Base-by-base conservation (phyloP, 2,113 vertebrate species). In the Cebus imitator region DNA sequence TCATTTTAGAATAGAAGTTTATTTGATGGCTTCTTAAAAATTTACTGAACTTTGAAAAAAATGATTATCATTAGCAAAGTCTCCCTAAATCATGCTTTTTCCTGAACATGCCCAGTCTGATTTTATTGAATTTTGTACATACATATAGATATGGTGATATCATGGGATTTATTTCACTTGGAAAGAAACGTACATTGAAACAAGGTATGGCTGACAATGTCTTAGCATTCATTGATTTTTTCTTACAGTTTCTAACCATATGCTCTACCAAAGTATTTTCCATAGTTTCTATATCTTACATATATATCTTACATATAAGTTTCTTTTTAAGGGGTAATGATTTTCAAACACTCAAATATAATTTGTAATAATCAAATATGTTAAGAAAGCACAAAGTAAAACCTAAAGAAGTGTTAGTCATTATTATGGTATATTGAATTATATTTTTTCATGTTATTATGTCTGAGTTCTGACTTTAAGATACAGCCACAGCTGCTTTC, bases 201-300 rank as follows among this genome's bases (percentile, higher is more conserved):
- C 48, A 68, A 85, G 10, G 27, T 50, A 64, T 76, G 6, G 21
- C 11, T 95, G 45, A 68, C 32, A 78, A 66, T 72, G 25, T 61
- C 35, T 87, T 93, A 91, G 5, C 43, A 50, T 43, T 64, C 55
- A 75, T 50, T 43, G 48, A 61, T 78, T 50, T 50, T 52, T 75
- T 92, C 40, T 78, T n/a, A 70, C 0, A 48, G 23, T 93, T 93
- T 85, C 45, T 92, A 94, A 97, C 58, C 68, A 89, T 37, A 96
- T 92, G 18, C 58, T 97, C 79, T 45, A 75, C 55, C 43, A 76
- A 91, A 86, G 45, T 85, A 82, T 37, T 58, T 76, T 82, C n/a
- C 40, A 50, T 5, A 50, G 27, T 58, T 91, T 89, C 73, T 92
- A 2, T 57, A 50, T 57, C 17, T 93, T 91, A 50, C 50, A 50